Base-by-base conservation (phyloP, 2,113 vertebrate genomes). In the Rhombomys opimus region DNA sequence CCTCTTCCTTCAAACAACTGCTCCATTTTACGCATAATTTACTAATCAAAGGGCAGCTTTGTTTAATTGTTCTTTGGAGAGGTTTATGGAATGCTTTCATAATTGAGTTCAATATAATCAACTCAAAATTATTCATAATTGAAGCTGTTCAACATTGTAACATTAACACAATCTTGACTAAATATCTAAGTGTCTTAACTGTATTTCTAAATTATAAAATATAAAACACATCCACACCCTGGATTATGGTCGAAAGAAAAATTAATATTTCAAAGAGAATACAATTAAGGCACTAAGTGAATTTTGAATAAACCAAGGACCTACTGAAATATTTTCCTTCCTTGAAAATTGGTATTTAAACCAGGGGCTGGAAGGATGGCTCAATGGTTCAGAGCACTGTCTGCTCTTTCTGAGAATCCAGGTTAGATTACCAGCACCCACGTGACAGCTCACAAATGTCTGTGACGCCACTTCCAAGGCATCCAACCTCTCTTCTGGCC, bases 121-220 rank as follows among this genome's bases (percentile, higher is more conserved):
- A 30, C 89, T 73, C 75, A 93, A 95, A 95, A 84, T 57, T 72
- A 95, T n/a, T 82, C 23, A 27, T 46, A 72, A 81, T 0, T 81
- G 15, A 81, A 96, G 63, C 67, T 30, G 90, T 46, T 93, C 41
- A 90, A 63, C 63, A 86, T 73, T 76, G 67, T 23, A 89, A 90
- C 41, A 77, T 20, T 89, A 96, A 92, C 90, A 85, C 73, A 68
- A 96, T n/a, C 23, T 35, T 50, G 25, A 57, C 88, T 89, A 63
- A 54, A 95, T 15, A 41, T 15, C 57, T 15, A 1, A 68, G 30
- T n/a, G 54, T 46, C 67, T 94, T 88, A 82, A 50, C 25, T 72
- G 61, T 0, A 92, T 59, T 10, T 70, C 87, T 88, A 95, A 81
- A 91, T 7, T 72, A 4, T 72, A 86, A 96, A 76, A 23, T 50